Percentiles rank a stretch among this genome's conserved stretches.
Conservation (phyloP, 2,888 invertebrate species). For the Sesamia inferens region DNA sequence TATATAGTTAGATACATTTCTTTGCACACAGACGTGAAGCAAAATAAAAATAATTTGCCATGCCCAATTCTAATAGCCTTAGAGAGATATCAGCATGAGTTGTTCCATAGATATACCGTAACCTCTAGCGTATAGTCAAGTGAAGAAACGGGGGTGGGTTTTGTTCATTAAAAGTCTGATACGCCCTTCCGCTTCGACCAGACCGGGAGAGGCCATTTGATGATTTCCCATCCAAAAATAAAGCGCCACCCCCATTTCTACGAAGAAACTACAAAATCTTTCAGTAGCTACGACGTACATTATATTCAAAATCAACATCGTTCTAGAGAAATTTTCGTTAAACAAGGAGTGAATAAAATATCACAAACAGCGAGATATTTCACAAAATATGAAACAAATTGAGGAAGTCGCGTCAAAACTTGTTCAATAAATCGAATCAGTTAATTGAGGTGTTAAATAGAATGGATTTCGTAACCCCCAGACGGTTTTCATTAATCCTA, state of each 20-base stretch:
- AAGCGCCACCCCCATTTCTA: no score
- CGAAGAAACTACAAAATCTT: not conserved
- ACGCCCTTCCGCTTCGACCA: no score
- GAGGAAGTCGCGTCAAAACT: constrained; percentile 66
- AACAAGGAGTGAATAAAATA: constrained; percentile 36
- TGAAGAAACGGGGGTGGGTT: no score
- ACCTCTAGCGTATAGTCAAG: no score
- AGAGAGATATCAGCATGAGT: no score
- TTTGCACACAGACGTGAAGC: not conserved
- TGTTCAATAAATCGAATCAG: constrained; percentile 76
- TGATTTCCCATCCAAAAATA: no score
- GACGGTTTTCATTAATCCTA: constrained; percentile 73
- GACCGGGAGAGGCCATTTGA: no score
- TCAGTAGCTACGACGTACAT: not conserved
- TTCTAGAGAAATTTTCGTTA: not conserved
- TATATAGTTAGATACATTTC: not conserved
- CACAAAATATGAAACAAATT: constrained; percentile 63
- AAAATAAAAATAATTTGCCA: not conserved
- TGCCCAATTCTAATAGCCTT: no score
- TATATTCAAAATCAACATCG: not conserved
- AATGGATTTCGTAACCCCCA: constrained; percentile 71
- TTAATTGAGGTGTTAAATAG: constrained; percentile 78
- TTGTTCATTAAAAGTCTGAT: no score
- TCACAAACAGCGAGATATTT: constrained; percentile 33
- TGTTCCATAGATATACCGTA: no score